phyloP scores from a whole-genome alignment of 2,888 invertebrate genomes.

The Epinotia nisella region DNA sequence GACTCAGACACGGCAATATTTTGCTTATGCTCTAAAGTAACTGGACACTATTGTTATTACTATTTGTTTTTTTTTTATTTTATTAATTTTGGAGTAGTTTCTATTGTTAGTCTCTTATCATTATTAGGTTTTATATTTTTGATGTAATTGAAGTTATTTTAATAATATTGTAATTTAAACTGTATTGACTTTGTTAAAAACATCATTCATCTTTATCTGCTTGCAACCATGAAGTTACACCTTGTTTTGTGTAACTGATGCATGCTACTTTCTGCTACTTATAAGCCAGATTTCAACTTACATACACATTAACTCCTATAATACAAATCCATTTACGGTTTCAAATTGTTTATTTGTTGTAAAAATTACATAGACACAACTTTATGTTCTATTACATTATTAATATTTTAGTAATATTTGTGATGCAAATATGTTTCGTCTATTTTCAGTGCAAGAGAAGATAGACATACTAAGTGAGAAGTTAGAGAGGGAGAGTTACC shows the following conservation, averaged over 20 bases:
- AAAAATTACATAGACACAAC: not conserved
- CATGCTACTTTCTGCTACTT: constrained; percentile 9
- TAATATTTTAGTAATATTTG: not conserved
- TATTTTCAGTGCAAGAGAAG: constrained; percentile 91
- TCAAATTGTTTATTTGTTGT: not conserved
- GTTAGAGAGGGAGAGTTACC: constrained; percentile 88
- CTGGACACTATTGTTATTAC: too few relatives aligned
- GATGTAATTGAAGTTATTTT: too few relatives aligned
- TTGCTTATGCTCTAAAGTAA: too few relatives aligned
- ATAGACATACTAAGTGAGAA: constrained; percentile 92
- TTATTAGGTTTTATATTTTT: too few relatives aligned
- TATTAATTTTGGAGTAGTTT: too few relatives aligned
- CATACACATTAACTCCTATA: not conserved
- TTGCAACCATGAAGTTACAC: not conserved
- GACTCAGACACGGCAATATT: too few relatives aligned
- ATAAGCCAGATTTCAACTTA: not conserved
- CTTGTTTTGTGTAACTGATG: constrained; percentile 19
- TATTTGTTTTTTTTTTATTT: too few relatives aligned
- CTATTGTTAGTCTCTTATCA: too few relatives aligned
- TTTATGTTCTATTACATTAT: not conserved
- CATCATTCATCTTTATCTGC: not conserved
- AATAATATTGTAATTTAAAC: too few relatives aligned
- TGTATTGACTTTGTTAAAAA: too few relatives aligned
- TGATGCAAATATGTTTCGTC: not conserved
- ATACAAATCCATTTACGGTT: not conserved